Conservation (phyloP, 2,113 vertebrate genomes). For the Myrmecobius fasciatus region DNA sequence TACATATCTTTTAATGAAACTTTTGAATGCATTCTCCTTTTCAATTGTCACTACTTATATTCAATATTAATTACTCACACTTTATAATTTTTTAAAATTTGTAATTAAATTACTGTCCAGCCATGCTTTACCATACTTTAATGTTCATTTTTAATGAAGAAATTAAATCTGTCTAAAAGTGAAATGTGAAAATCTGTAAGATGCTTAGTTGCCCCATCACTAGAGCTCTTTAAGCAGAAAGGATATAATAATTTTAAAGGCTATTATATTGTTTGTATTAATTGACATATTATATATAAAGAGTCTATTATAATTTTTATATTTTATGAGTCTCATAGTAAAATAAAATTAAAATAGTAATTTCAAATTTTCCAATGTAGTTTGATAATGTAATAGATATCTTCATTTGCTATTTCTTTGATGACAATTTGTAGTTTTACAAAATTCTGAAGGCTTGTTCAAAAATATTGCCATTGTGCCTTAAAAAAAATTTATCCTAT, state of each 20-base stretch:
- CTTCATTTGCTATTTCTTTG: conserved; percentile 75
- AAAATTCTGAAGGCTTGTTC: conserved; percentile 73
- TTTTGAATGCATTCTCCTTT: not conserved
- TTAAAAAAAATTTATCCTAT: conserved; percentile 74
- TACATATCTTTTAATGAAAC: not conserved
- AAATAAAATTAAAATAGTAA: not conserved
- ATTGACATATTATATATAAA: not conserved
- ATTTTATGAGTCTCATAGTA: not conserved
- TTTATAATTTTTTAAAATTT: not conserved
- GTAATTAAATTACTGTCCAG: not conserved
- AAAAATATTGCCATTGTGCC: conserved; percentile 73
- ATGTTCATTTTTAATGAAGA: not conserved
- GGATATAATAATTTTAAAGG: not conserved
- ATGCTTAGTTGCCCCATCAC: not conserved
- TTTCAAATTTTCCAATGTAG: conserved; percentile 54
- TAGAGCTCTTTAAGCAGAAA: not conserved
- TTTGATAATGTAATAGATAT: conserved; percentile 58
- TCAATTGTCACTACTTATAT: not conserved
- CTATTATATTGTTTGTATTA: not conserved
- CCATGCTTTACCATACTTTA: not conserved
- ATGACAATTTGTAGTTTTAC: conserved; percentile 73
- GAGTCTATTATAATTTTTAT: not conserved
- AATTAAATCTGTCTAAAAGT: not conserved
- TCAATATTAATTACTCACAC: not conserved
- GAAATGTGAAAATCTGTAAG: not conserved